Base-by-base conservation (phyloP, 2,888 invertebrate genomes). In the Diplolepis rosae region DNA sequence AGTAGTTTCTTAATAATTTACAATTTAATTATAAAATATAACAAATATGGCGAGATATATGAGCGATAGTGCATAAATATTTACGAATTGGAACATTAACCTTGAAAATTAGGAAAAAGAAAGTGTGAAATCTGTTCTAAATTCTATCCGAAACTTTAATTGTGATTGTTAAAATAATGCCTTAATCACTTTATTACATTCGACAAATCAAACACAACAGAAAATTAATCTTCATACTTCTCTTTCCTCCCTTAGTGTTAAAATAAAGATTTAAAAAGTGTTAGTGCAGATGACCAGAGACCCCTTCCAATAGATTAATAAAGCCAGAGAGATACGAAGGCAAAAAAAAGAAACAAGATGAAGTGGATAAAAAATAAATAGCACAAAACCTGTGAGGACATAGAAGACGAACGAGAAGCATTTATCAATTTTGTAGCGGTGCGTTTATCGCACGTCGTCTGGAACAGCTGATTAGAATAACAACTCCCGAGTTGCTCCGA, bases 251-350 rank as follows among this genome's bases (percentile, higher is more conserved):
- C n/a, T n/a, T n/a, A 28, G 27, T 11, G 50, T 27, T 18, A 51
- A n/a, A 11, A 11, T 32, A n/a, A 32, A 61, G 30, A 61, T 30
- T 35, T 35, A n/a, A 28, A 32, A 35, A 32, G 35, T 32, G 22
- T 18, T 35, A 61, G 24, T 35, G 24, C 22, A 61, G 13, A 27
- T 11, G 22, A 66, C 13, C 45, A 28, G 15, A 65, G 30, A 56
- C n/a, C 56, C 15, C 27, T 45, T n/a, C 9, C 39, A 2, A 70
- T 39, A 50, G 65, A 73, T 52, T 61, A 71, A 66, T 32, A 52
- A 70, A 54, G 67, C 51, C 54, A 71, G 56, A 66, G 65, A 71
- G 56, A 66, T 54, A 32, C 45, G 22, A 22, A 51, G 66, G 48
- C 35, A 28, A 27, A 66, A 30, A 65, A 52, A 66, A 65, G n/a